Percentiles rank a stretch among this genome's conserved stretches.
Conservation (phyloP, 2,797 vertebrate species). For the Lithobates pipiens region DNA sequence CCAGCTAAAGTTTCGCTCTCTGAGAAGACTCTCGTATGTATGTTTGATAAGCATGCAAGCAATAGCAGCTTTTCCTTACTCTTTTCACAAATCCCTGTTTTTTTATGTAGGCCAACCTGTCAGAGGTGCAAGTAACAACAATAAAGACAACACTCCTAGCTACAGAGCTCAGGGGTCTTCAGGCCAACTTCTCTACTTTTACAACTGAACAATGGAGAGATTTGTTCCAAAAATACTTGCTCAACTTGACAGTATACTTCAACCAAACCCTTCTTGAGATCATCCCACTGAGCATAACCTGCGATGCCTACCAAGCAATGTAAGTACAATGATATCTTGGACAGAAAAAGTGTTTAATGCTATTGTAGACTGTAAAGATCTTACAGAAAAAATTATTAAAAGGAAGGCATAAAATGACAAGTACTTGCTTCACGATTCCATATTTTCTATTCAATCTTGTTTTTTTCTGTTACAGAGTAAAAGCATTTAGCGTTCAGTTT, state of each 20-base stretch:
- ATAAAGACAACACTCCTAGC: neutral
- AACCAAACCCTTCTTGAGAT: slow-evolving; percentile 11
- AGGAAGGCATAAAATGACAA: neutral
- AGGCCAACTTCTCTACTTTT: neutral
- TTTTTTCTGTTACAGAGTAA: no score
- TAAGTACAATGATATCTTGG: slow-evolving; percentile 28
- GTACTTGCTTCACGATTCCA: neutral
- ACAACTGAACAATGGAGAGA: neutral
- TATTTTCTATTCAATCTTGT: neutral
- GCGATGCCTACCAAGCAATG: slow-evolving; percentile 40
- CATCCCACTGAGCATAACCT: slow-evolving; percentile 16
- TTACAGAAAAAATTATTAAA: no score
- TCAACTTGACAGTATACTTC: neutral
- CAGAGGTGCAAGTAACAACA: neutral
- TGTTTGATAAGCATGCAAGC: no score
- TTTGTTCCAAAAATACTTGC: neutral
- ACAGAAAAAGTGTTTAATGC: no score
- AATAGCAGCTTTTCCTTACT: no score
- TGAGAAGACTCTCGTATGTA: no score
- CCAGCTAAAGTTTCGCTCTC: neutral
- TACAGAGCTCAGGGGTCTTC: neutral
- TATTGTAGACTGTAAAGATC: no score
- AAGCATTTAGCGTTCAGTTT: slow-evolving; percentile 4
- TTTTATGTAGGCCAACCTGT: slow-evolving; percentile 11
- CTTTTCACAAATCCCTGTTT: no score